phyloP scores from a whole-genome alignment of 2,797 vertebrate species.

The Phrynocephalus guinanensis region DNA sequence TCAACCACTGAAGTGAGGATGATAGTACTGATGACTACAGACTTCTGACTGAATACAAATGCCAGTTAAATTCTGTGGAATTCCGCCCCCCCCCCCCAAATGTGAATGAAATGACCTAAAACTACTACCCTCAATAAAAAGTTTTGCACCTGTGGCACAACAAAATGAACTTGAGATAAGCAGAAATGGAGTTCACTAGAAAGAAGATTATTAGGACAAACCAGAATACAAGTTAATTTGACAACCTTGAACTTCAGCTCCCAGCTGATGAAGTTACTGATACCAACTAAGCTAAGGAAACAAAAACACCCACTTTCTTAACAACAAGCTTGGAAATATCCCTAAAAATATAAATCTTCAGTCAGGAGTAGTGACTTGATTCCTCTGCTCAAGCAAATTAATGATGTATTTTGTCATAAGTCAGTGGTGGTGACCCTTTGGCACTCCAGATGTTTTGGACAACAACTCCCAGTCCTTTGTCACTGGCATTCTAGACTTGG shows the following conservation, averaged over 20 bases:
- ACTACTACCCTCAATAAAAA: not conserved
- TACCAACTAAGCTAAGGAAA: fast-evolving
- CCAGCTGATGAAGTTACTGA: not conserved
- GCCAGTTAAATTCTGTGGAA: not conserved
- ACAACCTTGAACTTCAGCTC: conserved; percentile 33
- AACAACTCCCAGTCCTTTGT: too few relatives aligned
- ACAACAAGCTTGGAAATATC: not conserved
- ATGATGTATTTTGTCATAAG: too few relatives aligned
- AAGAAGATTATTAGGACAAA: conserved; percentile 49
- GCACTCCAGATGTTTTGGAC: too few relatives aligned
- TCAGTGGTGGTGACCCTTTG: too few relatives aligned
- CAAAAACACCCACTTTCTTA: conserved; percentile 2
- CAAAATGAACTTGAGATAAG: fast-evolving
- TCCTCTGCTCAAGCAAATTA: too few relatives aligned
- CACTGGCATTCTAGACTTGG: too few relatives aligned
- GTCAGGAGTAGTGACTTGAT: too few relatives aligned
- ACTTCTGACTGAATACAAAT: not conserved
- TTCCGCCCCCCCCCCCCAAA: not conserved
- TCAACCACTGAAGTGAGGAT: too few relatives aligned
- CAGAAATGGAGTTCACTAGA: conserved; percentile 37
- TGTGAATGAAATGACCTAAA: not conserved
- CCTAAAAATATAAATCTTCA: not conserved
- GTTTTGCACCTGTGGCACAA: not conserved
- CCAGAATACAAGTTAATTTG: conserved; percentile 45
- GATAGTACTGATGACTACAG: too few relatives aligned